Evolutionary conservation across 2,797 vertebrate genomes (phyloP).

Genomic region (Scarus forsteni): DNA sequence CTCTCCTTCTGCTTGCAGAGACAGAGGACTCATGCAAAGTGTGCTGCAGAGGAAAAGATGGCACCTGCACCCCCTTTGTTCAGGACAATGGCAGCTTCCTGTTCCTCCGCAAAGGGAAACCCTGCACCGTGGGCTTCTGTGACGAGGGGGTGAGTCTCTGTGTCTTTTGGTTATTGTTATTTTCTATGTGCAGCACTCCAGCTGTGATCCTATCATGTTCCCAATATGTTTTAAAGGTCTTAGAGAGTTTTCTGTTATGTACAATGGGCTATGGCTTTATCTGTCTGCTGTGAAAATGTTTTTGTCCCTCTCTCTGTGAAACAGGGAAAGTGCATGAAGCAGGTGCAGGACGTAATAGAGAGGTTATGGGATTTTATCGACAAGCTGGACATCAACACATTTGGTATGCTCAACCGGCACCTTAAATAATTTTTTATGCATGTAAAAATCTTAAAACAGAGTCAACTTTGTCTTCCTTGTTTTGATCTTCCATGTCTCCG

Average conservation of each 20-base stretch:
- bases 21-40: slow-evolving; percentile 96
- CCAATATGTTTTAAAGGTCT: not conserved
- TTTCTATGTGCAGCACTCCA: not conserved
- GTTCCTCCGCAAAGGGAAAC: slow-evolving; percentile 96
- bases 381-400: slow-evolving; percentile 97
- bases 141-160: slow-evolving; percentile 88
- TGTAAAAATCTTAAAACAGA: not conserved
- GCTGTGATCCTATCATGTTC: not conserved
- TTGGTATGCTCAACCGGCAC: slow-evolving; percentile 82
- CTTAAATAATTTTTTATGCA: not conserved
- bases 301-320: slow-evolving; percentile 4
- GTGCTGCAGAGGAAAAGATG: slow-evolving; percentile 87
- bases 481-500: not conserved
- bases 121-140: slow-evolving; percentile 98
- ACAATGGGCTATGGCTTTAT: not conserved
- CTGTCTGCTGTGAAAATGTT: not conserved
- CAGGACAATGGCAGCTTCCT: slow-evolving; percentile 77
- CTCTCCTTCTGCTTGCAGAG: slow-evolving; percentile 77
- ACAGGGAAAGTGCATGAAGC: slow-evolving; percentile 98
- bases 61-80: slow-evolving; percentile 85
- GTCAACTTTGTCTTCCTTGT: not conserved
- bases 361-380: slow-evolving; percentile 99
- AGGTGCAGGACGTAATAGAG: slow-evolving; percentile 98
- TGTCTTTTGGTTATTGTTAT: not conserved
- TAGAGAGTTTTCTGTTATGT: not conserved